phyloP scores from a whole-genome alignment of 64 coral and sea anemone species.

The Actinia equina region DNA sequence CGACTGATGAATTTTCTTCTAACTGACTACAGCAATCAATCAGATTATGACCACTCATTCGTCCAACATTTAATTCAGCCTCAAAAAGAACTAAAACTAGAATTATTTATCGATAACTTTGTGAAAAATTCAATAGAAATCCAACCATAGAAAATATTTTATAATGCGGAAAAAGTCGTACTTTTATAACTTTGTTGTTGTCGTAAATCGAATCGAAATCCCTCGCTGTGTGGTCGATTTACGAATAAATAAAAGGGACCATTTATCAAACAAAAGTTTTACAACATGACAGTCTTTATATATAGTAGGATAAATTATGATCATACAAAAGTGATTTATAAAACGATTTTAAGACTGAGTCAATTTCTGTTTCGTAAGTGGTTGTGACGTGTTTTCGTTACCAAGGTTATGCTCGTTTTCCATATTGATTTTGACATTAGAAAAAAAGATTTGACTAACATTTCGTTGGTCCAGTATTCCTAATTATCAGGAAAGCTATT shows the following conservation, averaged over 20 bases:
- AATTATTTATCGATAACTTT: too few relatives aligned
- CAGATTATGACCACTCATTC: too few relatives aligned
- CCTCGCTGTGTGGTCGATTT: background rate
- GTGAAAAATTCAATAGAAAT: too few relatives aligned
- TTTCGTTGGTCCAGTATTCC: background rate
- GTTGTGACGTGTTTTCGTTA: background rate
- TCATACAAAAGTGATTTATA: background rate
- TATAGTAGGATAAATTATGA: background rate
- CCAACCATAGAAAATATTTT: too few relatives aligned
- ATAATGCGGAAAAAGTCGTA: too few relatives aligned
- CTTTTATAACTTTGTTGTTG: too few relatives aligned
- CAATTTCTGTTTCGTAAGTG: background rate
- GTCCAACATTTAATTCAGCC: too few relatives aligned
- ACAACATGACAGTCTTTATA: background rate
- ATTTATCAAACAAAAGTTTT: background rate
- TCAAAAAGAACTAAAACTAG: too few relatives aligned
- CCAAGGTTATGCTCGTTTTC: background rate
- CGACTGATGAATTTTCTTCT: too few relatives aligned
- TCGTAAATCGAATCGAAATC: background rate
- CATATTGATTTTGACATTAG: background rate
- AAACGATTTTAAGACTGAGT: background rate
- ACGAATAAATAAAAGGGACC: background rate
- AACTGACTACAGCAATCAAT: too few relatives aligned
- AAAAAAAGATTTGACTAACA: background rate
- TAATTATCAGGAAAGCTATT: slow-evolving; percentile 11